Base-by-base conservation (phyloP, 2,888 invertebrate species). In the Drosophila rubida region DNA sequence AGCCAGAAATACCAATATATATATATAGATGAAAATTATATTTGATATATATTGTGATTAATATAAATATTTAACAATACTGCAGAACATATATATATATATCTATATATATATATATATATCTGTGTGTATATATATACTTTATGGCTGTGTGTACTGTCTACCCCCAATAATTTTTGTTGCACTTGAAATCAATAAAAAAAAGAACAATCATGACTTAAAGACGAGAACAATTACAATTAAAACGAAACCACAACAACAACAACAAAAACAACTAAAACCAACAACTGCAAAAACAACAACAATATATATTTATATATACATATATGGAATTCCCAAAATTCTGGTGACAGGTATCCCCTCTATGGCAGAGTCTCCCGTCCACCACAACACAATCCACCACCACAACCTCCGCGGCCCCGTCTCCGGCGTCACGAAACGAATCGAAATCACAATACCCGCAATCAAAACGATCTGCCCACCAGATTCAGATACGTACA, bases 71-170 rank as follows among this genome's bases (percentile, higher is more conserved):
- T 49, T 65, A 74, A 57, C 66, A 62, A 46, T 49, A 60, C 35
- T 46, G 42, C 14, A 59, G 48, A 45, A 61, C 51, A 68, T 61
- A 75, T 65, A 60, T 44, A 58, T 25, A 63, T 25, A 25, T 23
- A 23, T 25, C 4, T 25, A 25, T 7, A 19, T 19, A n/a, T 25
- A 63, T 25, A 25, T 23, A 23, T 25, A 25, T 25, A 25, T 7
- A 19, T 19, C 19, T 27, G 2, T 65, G 60, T 42, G 50, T 23
- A 66, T 55, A 64, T 30, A 74, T 71, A 75, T 46, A 57, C 71
- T 69, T 67, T 49, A 78, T 82, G 83, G 86, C 82, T 85, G 82
- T 80, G 80, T 81, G 84, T 80, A 78, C 80, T 82, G 82, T 80
- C 86, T 75, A 80, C 83, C 80, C 75, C 73, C 66, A 72, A 78